Evolutionary conservation across 2,888 invertebrate species (phyloP).

Genomic region (Torymus aiolomorphi): DNA sequence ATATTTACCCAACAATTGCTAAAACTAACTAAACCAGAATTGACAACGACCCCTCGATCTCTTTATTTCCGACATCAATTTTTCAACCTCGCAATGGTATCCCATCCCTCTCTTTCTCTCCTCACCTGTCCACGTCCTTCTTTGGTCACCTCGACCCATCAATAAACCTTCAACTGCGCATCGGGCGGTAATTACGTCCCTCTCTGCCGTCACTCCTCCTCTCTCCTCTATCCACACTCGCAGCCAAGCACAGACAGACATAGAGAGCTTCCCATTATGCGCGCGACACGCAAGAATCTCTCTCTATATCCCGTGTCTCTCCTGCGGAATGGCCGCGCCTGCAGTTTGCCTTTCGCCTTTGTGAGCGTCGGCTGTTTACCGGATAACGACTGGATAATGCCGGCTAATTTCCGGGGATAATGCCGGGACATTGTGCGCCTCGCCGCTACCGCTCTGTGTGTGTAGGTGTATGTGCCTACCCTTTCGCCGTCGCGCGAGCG

Average conservation of each 20-base stretch:
- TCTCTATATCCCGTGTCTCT: background rate
- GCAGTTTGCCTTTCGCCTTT: conserved; percentile 46
- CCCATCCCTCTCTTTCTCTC: too few relatives aligned
- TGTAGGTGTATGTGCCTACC: background rate
- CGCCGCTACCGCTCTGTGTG: conserved; percentile 29
- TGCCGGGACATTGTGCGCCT: conserved; percentile 50
- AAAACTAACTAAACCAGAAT: too few relatives aligned
- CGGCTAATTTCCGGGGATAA: conserved; percentile 58
- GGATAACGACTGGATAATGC: conserved; percentile 58
- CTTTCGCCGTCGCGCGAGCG: background rate
- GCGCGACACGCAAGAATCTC: conserved; percentile 28
- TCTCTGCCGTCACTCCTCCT: too few relatives aligned
- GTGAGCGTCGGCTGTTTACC: conserved; percentile 52
- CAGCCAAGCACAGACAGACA: background rate
- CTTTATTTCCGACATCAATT: too few relatives aligned
- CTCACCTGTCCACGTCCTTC: background rate
- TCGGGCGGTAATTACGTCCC: background rate
- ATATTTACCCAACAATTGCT: too few relatives aligned
- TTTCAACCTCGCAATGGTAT: too few relatives aligned
- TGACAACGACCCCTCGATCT: too few relatives aligned
- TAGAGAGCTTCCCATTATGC: background rate
- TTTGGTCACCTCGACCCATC: background rate
- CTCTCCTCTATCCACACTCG: background rate
- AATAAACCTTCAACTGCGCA: background rate
- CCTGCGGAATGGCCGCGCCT: background rate